phyloP scores from a whole-genome alignment of 2,113 vertebrate genomes.

The Gadus macrocephalus region DNA sequence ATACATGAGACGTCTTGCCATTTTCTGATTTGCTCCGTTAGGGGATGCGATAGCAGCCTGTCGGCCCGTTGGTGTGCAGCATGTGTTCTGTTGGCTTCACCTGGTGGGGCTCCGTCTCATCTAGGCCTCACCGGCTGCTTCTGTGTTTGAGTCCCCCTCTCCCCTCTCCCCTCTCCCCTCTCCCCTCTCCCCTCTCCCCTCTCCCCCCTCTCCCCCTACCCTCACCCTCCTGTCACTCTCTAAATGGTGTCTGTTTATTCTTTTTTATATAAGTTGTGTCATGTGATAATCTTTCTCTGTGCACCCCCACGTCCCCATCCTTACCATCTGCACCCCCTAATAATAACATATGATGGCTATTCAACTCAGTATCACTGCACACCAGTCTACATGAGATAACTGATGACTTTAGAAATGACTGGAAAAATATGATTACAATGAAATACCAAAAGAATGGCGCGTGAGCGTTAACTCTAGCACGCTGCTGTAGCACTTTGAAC shows the following conservation, averaged over 20 bases:
- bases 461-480: too few species aligned
- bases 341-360: slow-evolving; percentile 82
- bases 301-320: slow-evolving; percentile 57
- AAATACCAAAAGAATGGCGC: too few species aligned
- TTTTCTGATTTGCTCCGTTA: slow-evolving; percentile 59
- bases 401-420: too few species aligned
- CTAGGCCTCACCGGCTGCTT: slow-evolving; percentile 70
- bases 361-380: too few species aligned
- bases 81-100: slow-evolving; percentile 73
- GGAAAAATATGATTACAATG: too few species aligned
- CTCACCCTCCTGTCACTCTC: slow-evolving; percentile 42
- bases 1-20: slow-evolving; percentile 69
- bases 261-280: slow-evolving; percentile 65
- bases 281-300: slow-evolving; percentile 93
- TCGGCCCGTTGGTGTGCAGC: slow-evolving; percentile 71
- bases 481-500: too few species aligned
- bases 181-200: slow-evolving; percentile 52
- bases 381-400: too few species aligned
- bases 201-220: slow-evolving; percentile 42
- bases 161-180: slow-evolving; percentile 30
- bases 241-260: slow-evolving; percentile 63
- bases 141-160: slow-evolving; percentile 42
- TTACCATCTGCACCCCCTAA: slow-evolving; percentile 1
- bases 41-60: slow-evolving; percentile 71
- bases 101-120: slow-evolving; percentile 59